Conservation (phyloP, 2,888 invertebrate genomes). For the Cryptus armator region DNA sequence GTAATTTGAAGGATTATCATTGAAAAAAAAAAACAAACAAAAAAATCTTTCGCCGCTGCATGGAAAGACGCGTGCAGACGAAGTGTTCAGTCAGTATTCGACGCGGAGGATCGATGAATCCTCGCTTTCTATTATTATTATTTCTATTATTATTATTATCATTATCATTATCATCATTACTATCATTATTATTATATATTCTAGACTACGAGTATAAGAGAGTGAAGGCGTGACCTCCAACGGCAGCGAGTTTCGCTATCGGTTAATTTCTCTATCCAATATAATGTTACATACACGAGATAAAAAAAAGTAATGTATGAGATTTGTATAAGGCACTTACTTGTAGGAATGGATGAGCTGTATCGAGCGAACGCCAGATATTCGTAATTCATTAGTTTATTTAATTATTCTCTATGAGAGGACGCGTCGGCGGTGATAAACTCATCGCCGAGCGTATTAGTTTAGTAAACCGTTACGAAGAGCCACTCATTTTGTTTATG, state of each 20-base stretch:
- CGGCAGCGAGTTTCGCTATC: constrained; percentile 30
- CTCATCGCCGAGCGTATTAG: neutral
- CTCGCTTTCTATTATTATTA: constrained; percentile 47
- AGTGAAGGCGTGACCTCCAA: constrained; percentile 14
- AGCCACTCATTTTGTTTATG: neutral
- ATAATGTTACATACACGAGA: constrained; percentile 3
- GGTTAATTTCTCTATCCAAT: constrained; percentile 42
- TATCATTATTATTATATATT: constrained; percentile 24
- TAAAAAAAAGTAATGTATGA: constrained; percentile 9
- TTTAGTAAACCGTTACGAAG: neutral
- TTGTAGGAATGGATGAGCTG: constrained; percentile 30
- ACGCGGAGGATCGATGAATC: constrained; percentile 40
- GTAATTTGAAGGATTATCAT: neutral
- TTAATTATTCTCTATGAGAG: constrained; percentile 24
- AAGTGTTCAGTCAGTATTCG: constrained; percentile 62
- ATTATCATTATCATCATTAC: constrained; percentile 22
- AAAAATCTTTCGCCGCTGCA: neutral
- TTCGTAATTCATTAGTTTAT: constrained; percentile 33
- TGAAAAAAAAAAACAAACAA: neutral
- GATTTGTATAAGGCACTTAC: constrained; percentile 43
- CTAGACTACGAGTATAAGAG: neutral
- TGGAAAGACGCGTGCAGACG: neutral
- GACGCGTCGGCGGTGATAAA: neutral
- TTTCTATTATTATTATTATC: constrained; percentile 30
- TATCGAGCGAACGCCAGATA: constrained; percentile 10